phyloP scores from a whole-genome alignment of 1,140 invertebrate species.

The Apis dorsata region DNA sequence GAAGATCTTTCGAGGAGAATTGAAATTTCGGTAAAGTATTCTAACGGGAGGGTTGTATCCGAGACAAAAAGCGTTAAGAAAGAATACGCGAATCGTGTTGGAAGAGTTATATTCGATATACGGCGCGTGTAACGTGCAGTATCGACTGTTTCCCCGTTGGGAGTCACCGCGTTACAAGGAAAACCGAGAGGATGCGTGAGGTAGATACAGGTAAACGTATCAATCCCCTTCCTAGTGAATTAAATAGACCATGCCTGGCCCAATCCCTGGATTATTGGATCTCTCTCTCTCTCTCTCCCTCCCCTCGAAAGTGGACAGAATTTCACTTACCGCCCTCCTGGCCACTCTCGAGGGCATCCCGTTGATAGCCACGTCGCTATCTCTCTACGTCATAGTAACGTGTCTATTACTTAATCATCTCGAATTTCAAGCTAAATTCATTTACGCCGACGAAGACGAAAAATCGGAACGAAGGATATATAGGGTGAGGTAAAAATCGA shows the following conservation, averaged over 20 bases:
- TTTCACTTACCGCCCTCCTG: slow-evolving; percentile 64
- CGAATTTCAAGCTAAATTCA: too few relatives aligned
- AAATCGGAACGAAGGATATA: too few relatives aligned
- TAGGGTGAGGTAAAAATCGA: too few relatives aligned
- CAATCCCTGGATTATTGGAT: slow-evolving; percentile 68
- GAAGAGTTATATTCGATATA: background rate
- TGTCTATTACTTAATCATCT: slow-evolving; percentile 16
- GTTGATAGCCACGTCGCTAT: slow-evolving; percentile 33
- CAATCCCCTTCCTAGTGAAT: slow-evolving; percentile 58
- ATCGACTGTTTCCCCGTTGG: background rate
- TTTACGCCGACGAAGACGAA: too few relatives aligned
- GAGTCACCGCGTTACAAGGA: background rate
- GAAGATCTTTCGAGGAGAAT: too few relatives aligned
- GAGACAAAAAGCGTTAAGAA: too few relatives aligned
- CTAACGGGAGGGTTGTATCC: too few relatives aligned
- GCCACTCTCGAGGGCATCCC: slow-evolving; percentile 54
- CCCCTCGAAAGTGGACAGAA: slow-evolving; percentile 64
- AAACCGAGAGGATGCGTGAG: slow-evolving; percentile 45
- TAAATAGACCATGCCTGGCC: slow-evolving; percentile 65
- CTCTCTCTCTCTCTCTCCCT: slow-evolving; percentile 22
- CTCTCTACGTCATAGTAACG: slow-evolving; percentile 10
- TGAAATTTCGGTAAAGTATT: too few relatives aligned
- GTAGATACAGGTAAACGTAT: slow-evolving; percentile 48
- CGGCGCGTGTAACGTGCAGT: too few relatives aligned
- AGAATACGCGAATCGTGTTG: too few relatives aligned